Percentiles rank a stretch among this genome's conserved stretches.
These are phyloP conservation scores for Ennomos quercinarius DNA, from an alignment of 2,888 invertebrate genomes.

Conservation along the genomic window DNA sequence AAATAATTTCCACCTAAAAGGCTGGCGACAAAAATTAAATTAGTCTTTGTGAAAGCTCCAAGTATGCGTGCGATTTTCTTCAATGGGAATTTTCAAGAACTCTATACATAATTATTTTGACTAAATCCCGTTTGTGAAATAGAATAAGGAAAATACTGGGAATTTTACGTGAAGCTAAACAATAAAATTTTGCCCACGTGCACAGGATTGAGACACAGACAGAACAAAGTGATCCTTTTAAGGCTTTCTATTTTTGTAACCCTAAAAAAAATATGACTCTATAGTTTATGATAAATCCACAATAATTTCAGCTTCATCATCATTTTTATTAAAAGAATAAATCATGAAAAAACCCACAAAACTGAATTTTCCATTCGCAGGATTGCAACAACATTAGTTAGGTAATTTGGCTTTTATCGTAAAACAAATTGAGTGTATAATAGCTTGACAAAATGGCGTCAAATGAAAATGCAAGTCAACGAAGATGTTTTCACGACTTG, in stretches of 20 bases:
- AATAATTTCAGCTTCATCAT: conserved; percentile 19
- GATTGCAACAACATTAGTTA: conserved; percentile 12
- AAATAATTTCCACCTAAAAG: conserved; percentile 36
- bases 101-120: neutral
- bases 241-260: too few species aligned
- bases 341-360: conserved; percentile 1
- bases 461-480: conserved; percentile 38
- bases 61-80: conserved; percentile 12
- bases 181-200: neutral
- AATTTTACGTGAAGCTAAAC: neutral
- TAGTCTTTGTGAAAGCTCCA: conserved; percentile 18
- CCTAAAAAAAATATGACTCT: neutral
- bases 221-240: too few species aligned
- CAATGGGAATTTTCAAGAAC: neutral
- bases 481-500: conserved; percentile 33
- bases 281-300: neutral
- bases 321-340: conserved; percentile 25
- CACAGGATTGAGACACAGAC: too few species aligned
- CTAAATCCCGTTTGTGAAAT: conserved; percentile 4
- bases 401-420: conserved; percentile 10
- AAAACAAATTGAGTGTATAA: conserved; percentile 18
- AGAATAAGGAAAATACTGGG: neutral
- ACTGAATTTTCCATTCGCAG: conserved; percentile 7
- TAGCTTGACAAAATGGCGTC: conserved; percentile 11
- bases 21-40: conserved; percentile 32